Base-by-base conservation (phyloP, 2,888 invertebrate genomes). In the Nemotelus nigrinus region DNA sequence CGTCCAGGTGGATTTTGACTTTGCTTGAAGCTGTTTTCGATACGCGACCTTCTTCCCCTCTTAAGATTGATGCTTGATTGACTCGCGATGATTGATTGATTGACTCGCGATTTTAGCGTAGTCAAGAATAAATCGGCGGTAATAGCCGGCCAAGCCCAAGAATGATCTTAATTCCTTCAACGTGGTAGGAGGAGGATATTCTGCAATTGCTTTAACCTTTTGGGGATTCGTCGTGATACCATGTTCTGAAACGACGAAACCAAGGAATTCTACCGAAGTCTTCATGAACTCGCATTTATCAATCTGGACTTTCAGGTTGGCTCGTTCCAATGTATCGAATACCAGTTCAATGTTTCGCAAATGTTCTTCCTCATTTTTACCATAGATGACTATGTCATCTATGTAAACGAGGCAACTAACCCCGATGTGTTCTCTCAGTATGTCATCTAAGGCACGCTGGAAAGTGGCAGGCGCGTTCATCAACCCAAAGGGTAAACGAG, bases 381-480 rank as follows among this genome's bases (percentile, higher is more conserved):
- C 79, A 64, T 77, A 82, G 6, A 82, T 78, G 1, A 82, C 80
- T 25, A 81, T 81, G 25, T 82, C 82, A 48, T 81, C 81, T 10
- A 82, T 81, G 64, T 80, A 82, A 5, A 81, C 78, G 43, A 78
- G 79, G 63, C 79, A 80, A 48, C 77, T 72, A 77, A 81, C 81
- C 48, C 81, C 81, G 8, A 78, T 55, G 67, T 48, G 50, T 39
- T 55, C 25, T 55, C 72, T 60, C 7, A 79, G 50, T 44, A 79
- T 68, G 47, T 77, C 64, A 50, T 79, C 70, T 63, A 80, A 25
- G 25, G 25, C 25, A 25, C 25, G 25, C 25, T 25, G 25, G 25
- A 25, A 25, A n/a, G 63, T 78, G 25, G 25, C 25, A 25, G 25
- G 25, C 25, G 1, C 25, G 25, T 25, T 25, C 25, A 25, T 25